These are phyloP conservation scores for Sebastes flavidus DNA, from an alignment of 2,797 vertebrate species.

Conservation along the genomic window DNA sequence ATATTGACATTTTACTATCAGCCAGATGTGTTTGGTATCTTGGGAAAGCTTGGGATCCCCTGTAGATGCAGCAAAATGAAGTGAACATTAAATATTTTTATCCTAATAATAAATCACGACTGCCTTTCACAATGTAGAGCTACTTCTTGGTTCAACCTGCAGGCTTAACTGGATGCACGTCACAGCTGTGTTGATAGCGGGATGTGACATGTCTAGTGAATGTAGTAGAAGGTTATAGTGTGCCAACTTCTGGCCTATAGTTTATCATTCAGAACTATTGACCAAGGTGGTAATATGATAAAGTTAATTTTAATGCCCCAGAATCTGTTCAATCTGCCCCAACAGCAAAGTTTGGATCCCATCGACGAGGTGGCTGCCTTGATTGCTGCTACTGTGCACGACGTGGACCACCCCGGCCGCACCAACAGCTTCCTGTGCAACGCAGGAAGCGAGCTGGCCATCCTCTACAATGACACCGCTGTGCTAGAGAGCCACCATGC, in stretches of 20 bases:
- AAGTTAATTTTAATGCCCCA: not conserved
- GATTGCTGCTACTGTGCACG: conserved; percentile 94
- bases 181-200: not conserved
- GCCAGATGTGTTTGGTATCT: not conserved
- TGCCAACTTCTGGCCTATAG: not conserved
- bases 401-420: conserved; percentile 95
- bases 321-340: not conserved
- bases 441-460: conserved; percentile 90
- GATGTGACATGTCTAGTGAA: not conserved
- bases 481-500: conserved; percentile 97
- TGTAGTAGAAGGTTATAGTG: not conserved
- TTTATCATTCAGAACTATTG: not conserved
- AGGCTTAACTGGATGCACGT: not conserved
- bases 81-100: not conserved
- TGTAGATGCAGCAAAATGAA: not conserved
- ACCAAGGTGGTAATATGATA: not conserved
- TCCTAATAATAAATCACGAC: not conserved
- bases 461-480: conserved; percentile 94
- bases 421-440: conserved; percentile 98
- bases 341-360: conserved; percentile 92
- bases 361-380: conserved; percentile 93
- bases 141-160: not conserved
- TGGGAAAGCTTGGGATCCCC: not conserved
- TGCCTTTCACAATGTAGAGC: not conserved
- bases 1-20: not conserved